These are phyloP conservation scores for Macropis europaea DNA, from an alignment of 2,888 invertebrate genomes.

Conservation along the genomic window DNA sequence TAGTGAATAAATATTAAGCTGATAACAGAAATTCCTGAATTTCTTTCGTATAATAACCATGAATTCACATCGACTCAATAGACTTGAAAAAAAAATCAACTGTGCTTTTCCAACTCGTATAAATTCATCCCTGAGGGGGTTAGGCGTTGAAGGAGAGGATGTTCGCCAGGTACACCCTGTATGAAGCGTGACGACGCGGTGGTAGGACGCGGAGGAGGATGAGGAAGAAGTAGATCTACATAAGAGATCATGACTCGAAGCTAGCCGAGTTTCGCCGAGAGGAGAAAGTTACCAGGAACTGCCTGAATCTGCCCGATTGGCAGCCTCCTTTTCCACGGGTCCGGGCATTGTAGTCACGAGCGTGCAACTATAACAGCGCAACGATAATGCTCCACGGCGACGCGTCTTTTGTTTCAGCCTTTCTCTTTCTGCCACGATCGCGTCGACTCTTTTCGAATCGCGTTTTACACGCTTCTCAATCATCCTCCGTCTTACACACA, in stretches of 20 bases:
- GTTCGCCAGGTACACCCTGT: neutral
- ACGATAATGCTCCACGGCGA: conserved; percentile 62
- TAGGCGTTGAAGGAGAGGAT: conserved; percentile 17
- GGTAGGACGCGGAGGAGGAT: conserved; percentile 22
- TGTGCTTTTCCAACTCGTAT: no score
- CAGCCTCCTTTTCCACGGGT: conserved; percentile 63
- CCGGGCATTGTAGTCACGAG: conserved; percentile 70
- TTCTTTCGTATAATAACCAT: no score
- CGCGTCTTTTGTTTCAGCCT: conserved; percentile 54
- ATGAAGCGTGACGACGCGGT: conserved; percentile 14
- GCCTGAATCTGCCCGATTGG: conserved; percentile 72
- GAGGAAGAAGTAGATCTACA: conserved; percentile 67
- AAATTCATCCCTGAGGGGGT: no score
- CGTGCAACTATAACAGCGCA: conserved; percentile 59
- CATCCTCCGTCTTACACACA: neutral
- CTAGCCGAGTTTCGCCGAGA: conserved; percentile 74
- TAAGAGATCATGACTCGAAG: conserved; percentile 74
- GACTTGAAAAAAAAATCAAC: no score
- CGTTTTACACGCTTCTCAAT: conserved; percentile 24
- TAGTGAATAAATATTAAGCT: no score
- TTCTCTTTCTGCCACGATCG: conserved; percentile 1
- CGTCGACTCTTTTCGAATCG: conserved; percentile 13
- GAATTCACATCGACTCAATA: no score
- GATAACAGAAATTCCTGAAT: no score
- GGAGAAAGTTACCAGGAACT: conserved; percentile 75